phyloP scores from a whole-genome alignment of 2,797 vertebrate species.

The Tapirus indicus region DNA sequence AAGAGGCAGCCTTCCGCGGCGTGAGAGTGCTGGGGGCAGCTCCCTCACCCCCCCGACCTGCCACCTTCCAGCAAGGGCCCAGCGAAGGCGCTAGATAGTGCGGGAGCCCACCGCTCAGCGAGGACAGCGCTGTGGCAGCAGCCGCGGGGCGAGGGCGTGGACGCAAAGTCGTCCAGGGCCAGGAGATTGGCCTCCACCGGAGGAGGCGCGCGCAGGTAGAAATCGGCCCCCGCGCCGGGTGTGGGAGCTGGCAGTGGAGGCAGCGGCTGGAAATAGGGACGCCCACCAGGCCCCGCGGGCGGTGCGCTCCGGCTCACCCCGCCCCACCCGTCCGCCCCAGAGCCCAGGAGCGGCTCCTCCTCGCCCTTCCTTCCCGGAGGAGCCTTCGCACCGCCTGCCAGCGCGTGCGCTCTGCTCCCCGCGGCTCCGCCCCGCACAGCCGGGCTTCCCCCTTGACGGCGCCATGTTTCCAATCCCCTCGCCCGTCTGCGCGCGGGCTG shows the following conservation, averaged over 20 bases:
- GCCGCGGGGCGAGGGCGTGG: no score
- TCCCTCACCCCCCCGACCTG: background rate
- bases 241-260: background rate
- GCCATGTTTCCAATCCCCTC: no score
- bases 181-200: background rate
- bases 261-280: no score
- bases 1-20: background rate
- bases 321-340: no score
- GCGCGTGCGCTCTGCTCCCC: background rate
- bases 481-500: background rate
- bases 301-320: no score
- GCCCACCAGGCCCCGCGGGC: no score
- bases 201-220: no score
- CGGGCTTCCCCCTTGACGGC: no score
- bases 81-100: no score
- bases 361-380: background rate
- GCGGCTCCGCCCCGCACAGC: no score
- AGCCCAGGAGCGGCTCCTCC: background rate
- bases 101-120: background rate
- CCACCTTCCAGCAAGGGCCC: background rate
- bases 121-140: background rate
- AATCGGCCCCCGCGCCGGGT: background rate
- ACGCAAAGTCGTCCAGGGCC: no score
- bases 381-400: no score
- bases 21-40: background rate